These are phyloP conservation scores for Microcaecilia unicolor DNA, from an alignment of 2,797 vertebrate species.

Conservation along the genomic window DNA sequence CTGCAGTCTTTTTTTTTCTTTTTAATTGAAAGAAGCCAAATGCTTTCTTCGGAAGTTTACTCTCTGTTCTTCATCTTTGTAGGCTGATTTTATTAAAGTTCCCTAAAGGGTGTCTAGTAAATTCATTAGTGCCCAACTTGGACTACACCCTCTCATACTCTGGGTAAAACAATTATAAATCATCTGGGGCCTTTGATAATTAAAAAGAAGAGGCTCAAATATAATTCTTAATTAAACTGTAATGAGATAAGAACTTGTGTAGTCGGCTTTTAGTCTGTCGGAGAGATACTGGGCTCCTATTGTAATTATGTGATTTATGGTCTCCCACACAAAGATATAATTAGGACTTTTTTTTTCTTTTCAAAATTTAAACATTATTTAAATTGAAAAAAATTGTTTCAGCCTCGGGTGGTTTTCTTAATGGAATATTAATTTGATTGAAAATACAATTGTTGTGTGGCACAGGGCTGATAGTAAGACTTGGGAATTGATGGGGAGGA, in stretches of 20 bases:
- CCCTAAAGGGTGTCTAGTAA: constrained; percentile 43
- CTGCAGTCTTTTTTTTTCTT: no score
- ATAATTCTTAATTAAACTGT: constrained; percentile 87
- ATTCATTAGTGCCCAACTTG: constrained; percentile 47
- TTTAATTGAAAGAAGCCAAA: constrained; percentile 41
- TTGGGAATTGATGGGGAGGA: not conserved
- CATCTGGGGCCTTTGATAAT: constrained; percentile 64
- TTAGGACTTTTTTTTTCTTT: constrained; percentile 32
- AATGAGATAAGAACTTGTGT: constrained; percentile 72
- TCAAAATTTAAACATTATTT: constrained; percentile 29
- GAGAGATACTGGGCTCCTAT: constrained; percentile 41
- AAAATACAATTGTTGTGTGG: not conserved
- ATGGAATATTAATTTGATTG: not conserved
- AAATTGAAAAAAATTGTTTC: not conserved
- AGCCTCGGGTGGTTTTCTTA: constrained; percentile 6
- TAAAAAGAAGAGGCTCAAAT: constrained; percentile 71
- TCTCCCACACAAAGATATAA: constrained; percentile 54
- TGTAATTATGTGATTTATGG: constrained; percentile 72
- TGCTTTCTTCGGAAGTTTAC: constrained; percentile 28
- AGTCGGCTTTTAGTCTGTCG: constrained; percentile 47
- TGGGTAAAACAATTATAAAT: constrained; percentile 55
- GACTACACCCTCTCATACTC: constrained; percentile 24
- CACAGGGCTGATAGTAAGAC: not conserved
- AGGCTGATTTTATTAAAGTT: constrained; percentile 40
- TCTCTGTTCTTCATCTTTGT: constrained; percentile 29